These are phyloP conservation scores for Eugnorisma glareosa DNA, from an alignment of 2,888 invertebrate genomes.

Conservation along the genomic window DNA sequence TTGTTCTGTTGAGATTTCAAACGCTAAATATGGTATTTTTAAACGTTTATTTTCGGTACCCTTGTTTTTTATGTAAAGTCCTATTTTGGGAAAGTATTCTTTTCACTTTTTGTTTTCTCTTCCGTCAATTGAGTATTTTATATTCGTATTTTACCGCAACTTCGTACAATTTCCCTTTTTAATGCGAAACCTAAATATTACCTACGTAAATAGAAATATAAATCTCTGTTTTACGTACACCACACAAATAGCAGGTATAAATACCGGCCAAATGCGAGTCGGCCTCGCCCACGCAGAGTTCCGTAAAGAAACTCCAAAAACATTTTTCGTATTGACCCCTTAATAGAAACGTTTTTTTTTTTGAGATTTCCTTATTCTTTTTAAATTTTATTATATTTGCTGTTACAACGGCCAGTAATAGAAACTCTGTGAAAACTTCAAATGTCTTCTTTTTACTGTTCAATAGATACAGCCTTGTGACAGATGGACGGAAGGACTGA, in stretches of 20 bases:
- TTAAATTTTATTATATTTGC: too few relatives aligned
- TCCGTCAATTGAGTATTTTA: not conserved
- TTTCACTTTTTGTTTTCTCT: not conserved
- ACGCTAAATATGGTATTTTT: slow-evolving; percentile 30
- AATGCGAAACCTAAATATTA: not conserved
- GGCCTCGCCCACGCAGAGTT: too few relatives aligned
- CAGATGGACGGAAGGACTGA: too few relatives aligned
- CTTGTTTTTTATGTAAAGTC: not conserved
- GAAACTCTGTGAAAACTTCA: too few relatives aligned
- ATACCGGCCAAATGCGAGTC: too few relatives aligned
- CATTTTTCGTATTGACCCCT: too few relatives aligned
- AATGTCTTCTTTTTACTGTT: too few relatives aligned
- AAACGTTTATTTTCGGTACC: slow-evolving; percentile 12
- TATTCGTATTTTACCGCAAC: not conserved
- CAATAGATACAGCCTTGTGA: too few relatives aligned
- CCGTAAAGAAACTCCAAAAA: too few relatives aligned
- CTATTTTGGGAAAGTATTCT: slow-evolving; percentile 14
- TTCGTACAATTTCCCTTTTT: not conserved
- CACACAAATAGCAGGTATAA: too few relatives aligned
- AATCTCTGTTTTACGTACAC: not conserved
- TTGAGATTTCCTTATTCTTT: accelerated
- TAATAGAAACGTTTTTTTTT: too few relatives aligned
- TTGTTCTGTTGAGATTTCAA: slow-evolving; percentile 16
- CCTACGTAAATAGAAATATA: not conserved
- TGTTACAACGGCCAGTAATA: too few relatives aligned